Conservation (phyloP, 1,140 invertebrate genomes). For the Heliothis virescens region DNA sequence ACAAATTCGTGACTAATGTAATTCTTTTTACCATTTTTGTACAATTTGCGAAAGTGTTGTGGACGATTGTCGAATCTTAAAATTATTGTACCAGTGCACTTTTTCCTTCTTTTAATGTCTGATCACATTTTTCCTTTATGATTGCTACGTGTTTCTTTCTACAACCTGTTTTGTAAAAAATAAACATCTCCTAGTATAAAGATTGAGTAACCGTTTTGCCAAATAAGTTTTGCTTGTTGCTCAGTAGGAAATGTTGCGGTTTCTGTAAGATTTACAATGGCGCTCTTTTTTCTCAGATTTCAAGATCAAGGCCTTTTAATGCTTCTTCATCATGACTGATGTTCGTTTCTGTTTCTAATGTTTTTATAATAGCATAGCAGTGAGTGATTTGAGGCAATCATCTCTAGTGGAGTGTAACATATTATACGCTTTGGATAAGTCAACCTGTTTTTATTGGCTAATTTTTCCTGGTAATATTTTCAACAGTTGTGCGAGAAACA, state of each 20-base stretch:
- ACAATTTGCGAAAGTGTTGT: slow-evolving; percentile 30
- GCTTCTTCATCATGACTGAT: slow-evolving; percentile 15
- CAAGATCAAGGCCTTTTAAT: slow-evolving; percentile 39
- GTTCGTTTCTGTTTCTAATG: slow-evolving; percentile 46
- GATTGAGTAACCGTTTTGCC: slow-evolving; percentile 14
- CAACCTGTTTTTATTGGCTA: background rate
- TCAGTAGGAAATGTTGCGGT: background rate
- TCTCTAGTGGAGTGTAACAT: slow-evolving; percentile 37
- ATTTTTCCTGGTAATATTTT: background rate
- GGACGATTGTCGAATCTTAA: slow-evolving; percentile 10
- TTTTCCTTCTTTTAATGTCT: slow-evolving; percentile 4
- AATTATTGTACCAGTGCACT: slow-evolving; percentile 13
- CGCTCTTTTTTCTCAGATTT: slow-evolving; percentile 30
- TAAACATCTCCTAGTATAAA: background rate
- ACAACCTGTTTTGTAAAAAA: slow-evolving; percentile 8
- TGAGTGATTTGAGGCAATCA: slow-evolving; percentile 41
- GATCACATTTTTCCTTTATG: background rate
- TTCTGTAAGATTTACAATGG: slow-evolving; percentile 1
- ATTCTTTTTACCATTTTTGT: slow-evolving; percentile 19
- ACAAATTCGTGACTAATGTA: slow-evolving; percentile 16
- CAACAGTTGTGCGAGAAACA: background rate
- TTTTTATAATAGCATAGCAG: slow-evolving; percentile 49
- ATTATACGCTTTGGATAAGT: slow-evolving; percentile 13
- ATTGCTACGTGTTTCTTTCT: background rate
- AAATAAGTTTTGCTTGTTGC: slow-evolving; percentile 24